Conservation (phyloP, 2,888 invertebrate genomes). For the Nebria brevicollis region DNA sequence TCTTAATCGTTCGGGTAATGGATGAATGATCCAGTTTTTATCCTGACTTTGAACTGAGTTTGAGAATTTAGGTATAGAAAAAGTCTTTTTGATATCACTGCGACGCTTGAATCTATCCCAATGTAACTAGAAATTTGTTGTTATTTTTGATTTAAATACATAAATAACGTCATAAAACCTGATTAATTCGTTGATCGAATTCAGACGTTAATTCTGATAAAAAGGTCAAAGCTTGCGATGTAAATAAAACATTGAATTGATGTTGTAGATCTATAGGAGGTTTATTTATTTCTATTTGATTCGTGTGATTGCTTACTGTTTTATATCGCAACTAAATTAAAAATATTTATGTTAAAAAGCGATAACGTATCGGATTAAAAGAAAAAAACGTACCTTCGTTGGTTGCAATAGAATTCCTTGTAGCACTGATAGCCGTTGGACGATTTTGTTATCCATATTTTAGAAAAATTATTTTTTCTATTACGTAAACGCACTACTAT, state of each 20-base stretch:
- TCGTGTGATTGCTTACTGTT: not conserved
- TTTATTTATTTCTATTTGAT: conserved; percentile 48
- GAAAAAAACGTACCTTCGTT: not conserved
- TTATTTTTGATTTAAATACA: not conserved
- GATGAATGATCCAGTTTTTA: conserved; percentile 69
- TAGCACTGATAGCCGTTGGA: conserved; percentile 19
- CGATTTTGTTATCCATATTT: conserved; percentile 23
- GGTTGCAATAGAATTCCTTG: conserved; percentile 22
- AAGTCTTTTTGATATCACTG: conserved; percentile 56
- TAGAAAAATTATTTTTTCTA: not conserved
- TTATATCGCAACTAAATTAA: not conserved
- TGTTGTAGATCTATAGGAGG: conserved; percentile 67
- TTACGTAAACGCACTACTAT: conserved; percentile 22
- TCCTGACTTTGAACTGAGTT: conserved; percentile 62
- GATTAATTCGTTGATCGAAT: conserved; percentile 66
- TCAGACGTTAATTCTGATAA: conserved; percentile 65
- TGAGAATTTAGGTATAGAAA: conserved; percentile 62
- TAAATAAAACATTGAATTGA: conserved; percentile 68
- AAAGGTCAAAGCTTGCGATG: conserved; percentile 68
- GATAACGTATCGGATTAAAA: not conserved
- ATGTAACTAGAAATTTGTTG: conserved; percentile 49
- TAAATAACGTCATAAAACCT: conserved; percentile 54
- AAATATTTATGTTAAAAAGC: not conserved
- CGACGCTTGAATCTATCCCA: conserved; percentile 61
- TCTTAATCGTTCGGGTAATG: conserved; percentile 67